phyloP scores from a whole-genome alignment of 2,113 vertebrate genomes.

The Thunnus thynnus region DNA sequence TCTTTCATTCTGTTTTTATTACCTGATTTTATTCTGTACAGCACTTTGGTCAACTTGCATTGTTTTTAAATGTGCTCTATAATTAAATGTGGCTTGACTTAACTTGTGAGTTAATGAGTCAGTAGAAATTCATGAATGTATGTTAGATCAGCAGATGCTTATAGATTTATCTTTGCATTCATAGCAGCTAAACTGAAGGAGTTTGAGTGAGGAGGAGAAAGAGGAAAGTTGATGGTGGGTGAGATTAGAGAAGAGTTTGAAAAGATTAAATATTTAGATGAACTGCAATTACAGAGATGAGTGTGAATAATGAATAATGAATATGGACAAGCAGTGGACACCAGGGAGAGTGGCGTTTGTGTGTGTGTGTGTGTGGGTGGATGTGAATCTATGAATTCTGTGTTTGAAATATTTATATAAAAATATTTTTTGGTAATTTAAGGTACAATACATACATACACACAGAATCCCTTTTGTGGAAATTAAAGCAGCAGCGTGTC shows the following conservation, averaged over 20 bases:
- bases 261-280: conserved; percentile 16
- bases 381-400: background rate
- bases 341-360: background rate
- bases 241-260: background rate
- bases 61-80: no score
- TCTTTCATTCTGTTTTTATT: no score
- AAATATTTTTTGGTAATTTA: no score
- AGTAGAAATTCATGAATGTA: background rate
- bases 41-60: no score
- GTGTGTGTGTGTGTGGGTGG: no score
- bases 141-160: no score
- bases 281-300: background rate
- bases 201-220: no score
- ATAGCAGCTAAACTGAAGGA: background rate
- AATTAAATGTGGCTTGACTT: no score
- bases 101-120: background rate
- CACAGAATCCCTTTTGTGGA: background rate
- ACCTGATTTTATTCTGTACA: no score
- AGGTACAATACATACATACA: background rate
- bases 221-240: no score
- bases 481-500: background rate
- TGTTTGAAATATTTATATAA: background rate
- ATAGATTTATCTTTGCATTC: background rate
- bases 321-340: conserved; percentile 3
- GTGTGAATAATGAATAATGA: conserved; percentile 26